phyloP scores from a whole-genome alignment of 2,113 vertebrate species.

The Rhombomys opimus region DNA sequence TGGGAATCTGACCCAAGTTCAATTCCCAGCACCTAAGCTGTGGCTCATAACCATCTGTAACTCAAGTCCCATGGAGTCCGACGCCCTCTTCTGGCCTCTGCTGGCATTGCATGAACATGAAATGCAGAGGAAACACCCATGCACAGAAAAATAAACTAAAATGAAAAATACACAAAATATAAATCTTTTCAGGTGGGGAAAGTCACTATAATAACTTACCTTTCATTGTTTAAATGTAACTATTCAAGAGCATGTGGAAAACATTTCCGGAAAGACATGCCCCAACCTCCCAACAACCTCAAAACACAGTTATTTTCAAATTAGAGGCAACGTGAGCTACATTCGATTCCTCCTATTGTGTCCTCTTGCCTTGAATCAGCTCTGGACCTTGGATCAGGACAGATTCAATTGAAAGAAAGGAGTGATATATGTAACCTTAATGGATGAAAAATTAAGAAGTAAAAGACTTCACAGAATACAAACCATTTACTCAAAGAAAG shows the following conservation, averaged over 20 bases:
- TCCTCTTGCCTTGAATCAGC: neutral
- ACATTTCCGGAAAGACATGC: neutral
- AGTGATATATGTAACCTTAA: neutral
- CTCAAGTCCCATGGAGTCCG: neutral
- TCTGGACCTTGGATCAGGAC: neutral
- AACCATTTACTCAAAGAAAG: slow-evolving; percentile 47
- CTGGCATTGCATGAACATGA: too few species aligned
- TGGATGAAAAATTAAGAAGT: slow-evolving; percentile 6
- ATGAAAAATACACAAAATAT: neutral
- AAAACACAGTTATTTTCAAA: neutral
- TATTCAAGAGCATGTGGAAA: neutral
- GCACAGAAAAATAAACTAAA: neutral
- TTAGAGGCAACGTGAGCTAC: neutral
- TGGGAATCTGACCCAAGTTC: too few species aligned
- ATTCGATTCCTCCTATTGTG: neutral
- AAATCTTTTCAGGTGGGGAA: too few species aligned
- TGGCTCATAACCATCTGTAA: neutral
- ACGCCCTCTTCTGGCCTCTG: neutral
- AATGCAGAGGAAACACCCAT: neutral
- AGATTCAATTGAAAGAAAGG: neutral
- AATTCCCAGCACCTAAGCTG: neutral
- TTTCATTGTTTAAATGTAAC: neutral
- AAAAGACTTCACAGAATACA: neutral
- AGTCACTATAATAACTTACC: neutral
- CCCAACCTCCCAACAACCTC: neutral